Base-by-base conservation (phyloP, 1,140 invertebrate species). In the Drosophila truncata region DNA sequence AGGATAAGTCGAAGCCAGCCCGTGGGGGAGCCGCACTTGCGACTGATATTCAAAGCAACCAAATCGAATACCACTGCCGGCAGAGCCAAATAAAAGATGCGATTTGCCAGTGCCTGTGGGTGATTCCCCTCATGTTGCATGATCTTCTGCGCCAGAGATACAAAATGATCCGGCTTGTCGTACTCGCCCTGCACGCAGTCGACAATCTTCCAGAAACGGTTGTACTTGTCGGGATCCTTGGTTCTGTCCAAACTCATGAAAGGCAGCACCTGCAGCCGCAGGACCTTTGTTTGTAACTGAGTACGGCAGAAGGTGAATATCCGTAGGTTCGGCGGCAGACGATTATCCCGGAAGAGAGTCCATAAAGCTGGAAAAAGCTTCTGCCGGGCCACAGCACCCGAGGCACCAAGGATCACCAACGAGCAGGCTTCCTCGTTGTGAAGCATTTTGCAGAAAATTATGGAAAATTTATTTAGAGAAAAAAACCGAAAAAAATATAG, bases 201-300 rank as follows among this genome's bases (percentile, higher is more conserved):
- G 16, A 90, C 86, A 42, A 58, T 88, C 16, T 54, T 42, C 85
- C 85, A 90, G 35, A 90, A 90, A 44, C 46, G 78, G n/a, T 90
- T 91, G 62, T 91, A 85, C 35, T 72, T 86, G 8, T 39, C n/a
- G 0, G 63, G 78, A 46, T 90, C 82, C 7, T 72, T 64, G 2
- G 65, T 11, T 25, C 47, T 71, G 41, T 75, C 57, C 27, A 88
- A 25, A 2, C 57, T 41, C 84, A 88, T 88, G 27, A 69, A 71
- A 2, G 84, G 84, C 33, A 70, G 77, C 49, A 47, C 60, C 18
- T 76, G 60, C 11, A 88, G 42, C 14, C 86, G 82, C 10, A 64
- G 65, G 16, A 29, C 31, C 20, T 63, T 33, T 3, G 82, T 47
- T n/a, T 80, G 63, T 2, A 90, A 18, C 7, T 44, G 33, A 1